Base-by-base conservation (phyloP, 1,140 invertebrate genomes). In the Orius laevigatus region DNA sequence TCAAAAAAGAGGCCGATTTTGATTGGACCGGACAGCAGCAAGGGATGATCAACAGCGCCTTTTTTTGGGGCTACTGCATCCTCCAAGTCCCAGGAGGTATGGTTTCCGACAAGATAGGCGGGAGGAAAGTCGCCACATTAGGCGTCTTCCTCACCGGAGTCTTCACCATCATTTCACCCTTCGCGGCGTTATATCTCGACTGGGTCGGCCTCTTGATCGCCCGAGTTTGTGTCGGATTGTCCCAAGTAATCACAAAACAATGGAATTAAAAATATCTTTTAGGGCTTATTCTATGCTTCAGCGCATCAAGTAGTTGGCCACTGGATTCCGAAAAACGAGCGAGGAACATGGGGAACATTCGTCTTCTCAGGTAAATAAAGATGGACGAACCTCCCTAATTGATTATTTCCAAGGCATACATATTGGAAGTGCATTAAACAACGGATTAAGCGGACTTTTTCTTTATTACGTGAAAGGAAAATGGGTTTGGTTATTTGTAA, bases 201-300 rank as follows among this genome's bases (percentile, higher is more conserved):
- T 43, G 70, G 65, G 18, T 76, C 71, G 53, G 55, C 20, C 62
- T 82, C 2, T 77, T 81, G 40, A 66, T 73, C 1, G 61, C 78
- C 0, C 67, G 78, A 32, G 67, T 80, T 0, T 55, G 80, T 2
- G 77, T 79, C 67, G 78, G 78, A 39, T 62, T 80, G 3, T 77
- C 78, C 47, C 65, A 83, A 46, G 53, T 54, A 10, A 31, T 31
- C 4, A 42, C 40, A 38, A 38, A 38, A 4, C 3, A 25, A 25
- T 25, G 3, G 36, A 38, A 38, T 38, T 16, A 34, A 34, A 8
- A 8, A 34, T n/a, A 34, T 34, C 10, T 38, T 50, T 15, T 35
- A 55, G 70, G 81, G 80, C 38, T 78, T 78, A 6, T 81, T 80
- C 1, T 83, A 79, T 58, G 80, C 80, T 1, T 79, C 80, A 0